Evolutionary conservation across 2,797 vertebrate species (phyloP).

Genomic region (Lerista edwardsae): DNA sequence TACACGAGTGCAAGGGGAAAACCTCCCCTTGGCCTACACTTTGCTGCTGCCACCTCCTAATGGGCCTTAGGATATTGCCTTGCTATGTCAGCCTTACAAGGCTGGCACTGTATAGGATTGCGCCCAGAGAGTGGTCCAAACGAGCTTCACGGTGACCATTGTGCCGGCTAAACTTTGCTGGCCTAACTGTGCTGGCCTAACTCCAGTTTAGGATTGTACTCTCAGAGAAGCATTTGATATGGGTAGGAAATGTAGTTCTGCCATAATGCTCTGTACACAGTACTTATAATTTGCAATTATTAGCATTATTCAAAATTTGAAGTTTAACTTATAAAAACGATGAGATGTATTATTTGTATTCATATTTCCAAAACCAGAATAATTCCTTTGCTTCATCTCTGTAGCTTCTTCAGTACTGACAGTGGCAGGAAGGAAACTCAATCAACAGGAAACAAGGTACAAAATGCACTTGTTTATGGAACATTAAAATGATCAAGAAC

Average conservation of each 20-base stretch:
- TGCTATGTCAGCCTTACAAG: too few relatives aligned
- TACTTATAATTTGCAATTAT: not conserved
- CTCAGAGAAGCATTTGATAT: not conserved
- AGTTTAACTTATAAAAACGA: slow-evolving; percentile 17
- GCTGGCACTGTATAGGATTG: too few relatives aligned
- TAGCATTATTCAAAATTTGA: slow-evolving; percentile 29
- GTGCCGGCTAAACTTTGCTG: too few relatives aligned
- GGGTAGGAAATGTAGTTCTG: not conserved
- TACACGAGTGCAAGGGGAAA: too few relatives aligned
- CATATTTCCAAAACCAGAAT: slow-evolving; percentile 2
- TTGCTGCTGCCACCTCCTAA: too few relatives aligned
- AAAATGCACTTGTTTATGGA: not conserved
- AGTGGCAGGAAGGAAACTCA: slow-evolving; percentile 17
- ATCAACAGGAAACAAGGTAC: slow-evolving; percentile 28
- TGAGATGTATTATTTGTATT: slow-evolving; percentile 17
- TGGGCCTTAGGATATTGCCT: too few relatives aligned
- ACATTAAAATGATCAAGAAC: slow-evolving; percentile 26
- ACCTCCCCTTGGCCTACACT: too few relatives aligned
- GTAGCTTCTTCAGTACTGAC: slow-evolving; percentile 24
- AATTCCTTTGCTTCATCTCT: slow-evolving; percentile 38
- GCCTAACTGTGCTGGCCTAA: too few relatives aligned
- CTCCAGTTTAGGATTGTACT: too few relatives aligned
- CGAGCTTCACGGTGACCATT: too few relatives aligned
- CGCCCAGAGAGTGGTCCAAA: too few relatives aligned
- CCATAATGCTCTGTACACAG: too few relatives aligned